Evolutionary conservation across 1,140 invertebrate genomes (phyloP).

Genomic region (Brachionus rotundiformis): DNA sequence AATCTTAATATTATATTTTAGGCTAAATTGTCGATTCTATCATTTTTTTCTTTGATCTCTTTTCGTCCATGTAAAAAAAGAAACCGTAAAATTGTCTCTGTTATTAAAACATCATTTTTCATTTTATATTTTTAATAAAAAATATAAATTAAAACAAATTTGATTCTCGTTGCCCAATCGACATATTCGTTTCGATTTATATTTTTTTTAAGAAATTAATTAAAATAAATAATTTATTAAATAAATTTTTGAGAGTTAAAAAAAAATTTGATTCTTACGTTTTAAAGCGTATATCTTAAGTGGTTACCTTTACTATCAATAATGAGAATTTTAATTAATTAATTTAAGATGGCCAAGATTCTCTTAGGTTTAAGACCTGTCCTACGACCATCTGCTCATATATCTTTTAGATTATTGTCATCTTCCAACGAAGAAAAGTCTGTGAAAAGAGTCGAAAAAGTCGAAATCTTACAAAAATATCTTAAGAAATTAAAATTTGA

Average conservation of each 20-base stretch:
- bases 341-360: not conserved
- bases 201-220: not conserved
- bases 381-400: not conserved
- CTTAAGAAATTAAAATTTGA: not conserved
- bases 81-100: not conserved
- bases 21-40: not conserved
- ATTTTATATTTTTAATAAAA: slow-evolving; percentile 10
- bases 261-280: slow-evolving; percentile 20
- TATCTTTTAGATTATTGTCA: not conserved
- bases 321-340: no score
- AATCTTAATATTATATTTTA: not conserved
- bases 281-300: slow-evolving; percentile 30
- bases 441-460: slow-evolving; percentile 19
- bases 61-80: not conserved
- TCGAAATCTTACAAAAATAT: slow-evolving; percentile 33
- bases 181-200: not conserved
- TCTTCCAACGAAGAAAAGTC: slow-evolving; percentile 19
- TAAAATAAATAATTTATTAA: not conserved
- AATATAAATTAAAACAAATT: not conserved
- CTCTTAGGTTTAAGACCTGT: not conserved
- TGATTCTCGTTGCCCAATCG: not conserved
- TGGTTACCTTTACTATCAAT: not conserved
- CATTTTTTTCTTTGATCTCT: not conserved
- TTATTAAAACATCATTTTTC: not conserved
- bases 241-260: not conserved